Conservation (phyloP, 2,797 vertebrate genomes). For the Glossophaga mutica region DNA sequence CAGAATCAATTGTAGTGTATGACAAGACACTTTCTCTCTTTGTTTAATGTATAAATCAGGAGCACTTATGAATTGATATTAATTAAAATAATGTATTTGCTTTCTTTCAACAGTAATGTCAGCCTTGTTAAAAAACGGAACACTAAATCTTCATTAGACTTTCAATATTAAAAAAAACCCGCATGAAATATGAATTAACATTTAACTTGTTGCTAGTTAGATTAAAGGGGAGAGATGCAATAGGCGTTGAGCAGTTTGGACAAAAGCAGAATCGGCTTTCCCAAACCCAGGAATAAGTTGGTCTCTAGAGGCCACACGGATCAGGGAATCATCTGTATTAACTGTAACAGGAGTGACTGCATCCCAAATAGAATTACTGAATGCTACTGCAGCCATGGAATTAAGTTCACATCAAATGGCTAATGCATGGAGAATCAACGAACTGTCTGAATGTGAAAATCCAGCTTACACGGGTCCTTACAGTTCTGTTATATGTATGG, state of each 20-base stretch:
- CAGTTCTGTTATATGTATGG: background rate
- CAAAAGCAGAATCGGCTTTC: conserved; percentile 4
- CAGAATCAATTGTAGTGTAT: conserved; percentile 80
- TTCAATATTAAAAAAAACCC: conserved; percentile 84
- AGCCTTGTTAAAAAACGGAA: conserved; percentile 83
- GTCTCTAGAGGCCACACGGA: conserved; percentile 36
- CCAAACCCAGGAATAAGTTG: conserved; percentile 36
- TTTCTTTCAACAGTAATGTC: conserved; percentile 84
- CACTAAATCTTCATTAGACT: conserved; percentile 86
- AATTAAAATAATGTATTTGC: conserved; percentile 88
- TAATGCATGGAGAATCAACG: background rate
- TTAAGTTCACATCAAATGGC: background rate
- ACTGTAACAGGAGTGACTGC: conserved; percentile 32
- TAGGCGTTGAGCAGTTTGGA: conserved; percentile 2
- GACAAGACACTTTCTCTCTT: conserved; percentile 82
- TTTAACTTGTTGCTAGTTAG: conserved; percentile 82
- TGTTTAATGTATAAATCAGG: conserved; percentile 84
- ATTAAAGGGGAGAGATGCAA: conserved; percentile 60
- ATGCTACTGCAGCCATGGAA: background rate
- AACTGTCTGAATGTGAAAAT: background rate
- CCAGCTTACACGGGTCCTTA: background rate
- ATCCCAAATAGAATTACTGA: background rate
- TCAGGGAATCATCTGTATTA: conserved; percentile 4
- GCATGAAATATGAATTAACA: conserved; percentile 85
- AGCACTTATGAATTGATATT: conserved; percentile 82